phyloP scores from a whole-genome alignment of 2,113 vertebrate genomes.

The rabbit (Oryctolagus cuniculus) region DNA sequence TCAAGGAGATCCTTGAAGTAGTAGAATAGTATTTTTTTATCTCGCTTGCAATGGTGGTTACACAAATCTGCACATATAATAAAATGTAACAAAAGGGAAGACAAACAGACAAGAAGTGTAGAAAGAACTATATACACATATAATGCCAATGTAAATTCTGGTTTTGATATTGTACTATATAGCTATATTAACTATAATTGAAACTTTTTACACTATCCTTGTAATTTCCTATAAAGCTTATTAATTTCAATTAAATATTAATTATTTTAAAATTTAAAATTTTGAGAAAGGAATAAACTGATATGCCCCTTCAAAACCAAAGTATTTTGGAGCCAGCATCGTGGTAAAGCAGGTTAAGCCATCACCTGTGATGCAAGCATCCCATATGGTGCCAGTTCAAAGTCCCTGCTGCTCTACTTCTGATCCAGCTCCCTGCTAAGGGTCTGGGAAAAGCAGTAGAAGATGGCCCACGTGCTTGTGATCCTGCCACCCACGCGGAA shows the following conservation, averaged over 20 bases:
- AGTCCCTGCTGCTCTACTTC: too few species aligned
- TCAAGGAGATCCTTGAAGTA: neutral
- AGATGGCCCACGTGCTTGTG: too few species aligned
- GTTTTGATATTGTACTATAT: neutral
- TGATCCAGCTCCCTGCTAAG: too few species aligned
- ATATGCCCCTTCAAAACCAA: slow-evolving; percentile 69
- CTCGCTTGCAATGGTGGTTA: neutral
- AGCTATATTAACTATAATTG: neutral
- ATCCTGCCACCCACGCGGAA: too few species aligned
- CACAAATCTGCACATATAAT: neutral
- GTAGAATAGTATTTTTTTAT: neutral
- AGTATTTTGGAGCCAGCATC: slow-evolving; percentile 75
- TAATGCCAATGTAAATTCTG: neutral
- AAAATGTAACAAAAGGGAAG: neutral
- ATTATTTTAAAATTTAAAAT: neutral
- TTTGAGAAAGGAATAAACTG: neutral
- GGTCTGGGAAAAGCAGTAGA: too few species aligned
- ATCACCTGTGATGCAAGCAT: too few species aligned
- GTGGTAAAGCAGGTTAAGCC: too few species aligned
- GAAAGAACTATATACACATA: neutral
- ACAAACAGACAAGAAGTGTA: neutral
- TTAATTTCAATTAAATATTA: neutral
- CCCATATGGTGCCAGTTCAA: too few species aligned
- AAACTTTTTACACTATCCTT: neutral
- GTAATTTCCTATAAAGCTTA: neutral